Conservation (phyloP, 1,140 invertebrate species). For the Anoplophora glabripennis region DNA sequence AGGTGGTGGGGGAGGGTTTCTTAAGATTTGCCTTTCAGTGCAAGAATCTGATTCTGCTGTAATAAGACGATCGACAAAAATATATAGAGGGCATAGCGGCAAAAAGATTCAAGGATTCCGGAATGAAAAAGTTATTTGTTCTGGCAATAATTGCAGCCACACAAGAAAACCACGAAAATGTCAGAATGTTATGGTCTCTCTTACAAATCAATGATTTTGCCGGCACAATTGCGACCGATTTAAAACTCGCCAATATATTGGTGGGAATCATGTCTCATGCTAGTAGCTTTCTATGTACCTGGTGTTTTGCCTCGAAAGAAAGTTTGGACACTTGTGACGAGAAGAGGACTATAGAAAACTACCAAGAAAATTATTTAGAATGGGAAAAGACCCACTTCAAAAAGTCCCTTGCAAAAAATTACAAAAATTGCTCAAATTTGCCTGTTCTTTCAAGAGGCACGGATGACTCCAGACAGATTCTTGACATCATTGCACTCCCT, state of each 20-base stretch:
- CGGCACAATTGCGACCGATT: neutral
- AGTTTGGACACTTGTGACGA: neutral
- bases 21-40: neutral
- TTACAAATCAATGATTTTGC: neutral
- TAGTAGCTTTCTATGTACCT: neutral
- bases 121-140: neutral
- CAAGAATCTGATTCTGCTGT: neutral
- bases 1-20: neutral
- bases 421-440: neutral
- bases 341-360: neutral
- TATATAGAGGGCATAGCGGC: neutral
- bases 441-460: neutral
- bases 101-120: neutral
- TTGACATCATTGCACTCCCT: neutral
- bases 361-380: neutral
- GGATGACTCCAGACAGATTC: neutral
- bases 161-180: conserved; percentile 1
- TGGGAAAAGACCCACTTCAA: neutral
- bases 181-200: neutral
- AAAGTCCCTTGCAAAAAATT: neutral
- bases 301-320: neutral
- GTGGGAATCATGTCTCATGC: neutral
- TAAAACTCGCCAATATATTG: neutral
- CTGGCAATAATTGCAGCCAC: neutral
- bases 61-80: neutral